phyloP scores from a whole-genome alignment of 2,113 vertebrate genomes.

The Capreolus pygargus region DNA sequence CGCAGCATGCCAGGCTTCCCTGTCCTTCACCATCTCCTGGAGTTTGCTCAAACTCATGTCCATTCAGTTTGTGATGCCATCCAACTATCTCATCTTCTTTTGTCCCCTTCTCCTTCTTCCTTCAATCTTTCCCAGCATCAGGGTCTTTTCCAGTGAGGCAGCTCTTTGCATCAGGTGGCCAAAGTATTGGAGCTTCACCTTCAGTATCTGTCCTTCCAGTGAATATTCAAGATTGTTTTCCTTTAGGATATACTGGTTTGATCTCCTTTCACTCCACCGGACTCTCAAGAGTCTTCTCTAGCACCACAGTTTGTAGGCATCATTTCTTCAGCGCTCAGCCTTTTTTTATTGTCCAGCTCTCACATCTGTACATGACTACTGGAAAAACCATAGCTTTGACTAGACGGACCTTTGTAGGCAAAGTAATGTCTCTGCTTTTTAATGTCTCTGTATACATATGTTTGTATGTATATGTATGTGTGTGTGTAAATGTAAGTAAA shows the following conservation, averaged over 20 bases:
- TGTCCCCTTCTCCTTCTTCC: not conserved
- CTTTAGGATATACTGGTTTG: not conserved
- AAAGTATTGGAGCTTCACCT: not conserved
- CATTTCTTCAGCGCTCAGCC: rapidly evolving
- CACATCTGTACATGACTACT: not conserved
- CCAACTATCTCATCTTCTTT: not conserved
- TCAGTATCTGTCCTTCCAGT: not conserved
- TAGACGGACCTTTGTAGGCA: not conserved
- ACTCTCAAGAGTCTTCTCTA: not conserved
- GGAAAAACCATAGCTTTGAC: not conserved
- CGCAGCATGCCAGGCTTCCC: not conserved
- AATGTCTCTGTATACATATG: not conserved
- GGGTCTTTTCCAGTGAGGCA: not conserved
- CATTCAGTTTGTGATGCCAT: not conserved
- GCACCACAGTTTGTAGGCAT: not conserved
- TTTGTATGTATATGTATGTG: not conserved
- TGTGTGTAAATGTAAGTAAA: not conserved
- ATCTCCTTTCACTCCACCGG: not conserved
- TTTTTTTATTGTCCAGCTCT: not conserved
- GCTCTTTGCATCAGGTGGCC: not conserved
- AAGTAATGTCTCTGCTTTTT: not conserved
- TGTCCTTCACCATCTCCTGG: not conserved
- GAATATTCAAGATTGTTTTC: not conserved
- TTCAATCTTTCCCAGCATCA: not conserved
- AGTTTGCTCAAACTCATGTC: not conserved